Evolutionary conservation across 2,797 vertebrate species (phyloP).

Genomic region (Gadopsis bispinosus): DNA sequence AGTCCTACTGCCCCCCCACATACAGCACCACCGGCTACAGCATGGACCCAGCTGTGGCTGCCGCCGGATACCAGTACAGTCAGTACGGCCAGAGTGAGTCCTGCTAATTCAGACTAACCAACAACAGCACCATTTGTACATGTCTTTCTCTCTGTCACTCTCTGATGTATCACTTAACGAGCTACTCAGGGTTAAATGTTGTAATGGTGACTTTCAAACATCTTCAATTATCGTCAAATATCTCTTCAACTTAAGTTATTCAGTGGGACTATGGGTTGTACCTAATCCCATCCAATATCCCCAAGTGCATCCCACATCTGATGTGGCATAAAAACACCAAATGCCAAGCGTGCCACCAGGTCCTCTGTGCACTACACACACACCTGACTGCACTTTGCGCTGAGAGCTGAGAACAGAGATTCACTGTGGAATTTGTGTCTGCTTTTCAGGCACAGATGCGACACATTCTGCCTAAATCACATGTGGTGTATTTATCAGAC

Average conservation of each 20-base stretch:
- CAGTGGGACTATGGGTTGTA: too few species aligned
- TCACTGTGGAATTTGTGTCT: too few species aligned
- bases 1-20: slow-evolving; percentile 96
- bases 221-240: too few species aligned
- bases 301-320: background rate
- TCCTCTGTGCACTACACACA: too few species aligned
- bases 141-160: background rate
- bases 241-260: too few species aligned
- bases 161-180: background rate
- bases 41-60: slow-evolving; percentile 92
- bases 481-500: too few species aligned
- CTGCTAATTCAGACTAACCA: background rate
- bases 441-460: too few species aligned
- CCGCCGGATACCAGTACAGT: slow-evolving; percentile 94
- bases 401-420: too few species aligned
- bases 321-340: background rate
- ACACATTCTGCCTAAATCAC: too few species aligned
- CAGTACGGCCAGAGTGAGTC: slow-evolving; percentile 97
- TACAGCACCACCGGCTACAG: slow-evolving; percentile 96
- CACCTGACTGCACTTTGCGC: too few species aligned
- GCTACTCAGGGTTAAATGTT: background rate
- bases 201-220: background rate
- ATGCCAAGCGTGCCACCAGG: too few species aligned
- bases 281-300: too few species aligned
- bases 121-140: background rate